Conservation (phyloP, 1,140 invertebrate genomes). For the Drosophila elegans region DNA sequence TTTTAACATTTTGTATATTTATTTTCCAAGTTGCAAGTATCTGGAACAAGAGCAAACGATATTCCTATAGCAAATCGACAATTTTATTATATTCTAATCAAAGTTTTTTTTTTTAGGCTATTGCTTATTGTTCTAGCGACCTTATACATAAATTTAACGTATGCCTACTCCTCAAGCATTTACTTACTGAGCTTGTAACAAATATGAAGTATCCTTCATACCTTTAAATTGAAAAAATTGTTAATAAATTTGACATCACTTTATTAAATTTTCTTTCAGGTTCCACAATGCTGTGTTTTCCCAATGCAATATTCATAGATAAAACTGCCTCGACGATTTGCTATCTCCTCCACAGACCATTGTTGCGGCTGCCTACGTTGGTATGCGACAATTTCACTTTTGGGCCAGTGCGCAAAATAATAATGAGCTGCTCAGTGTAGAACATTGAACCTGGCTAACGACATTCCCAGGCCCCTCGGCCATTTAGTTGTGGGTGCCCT, state of each 20-base stretch:
- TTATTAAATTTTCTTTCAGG: not conserved
- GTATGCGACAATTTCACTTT: conserved; percentile 84
- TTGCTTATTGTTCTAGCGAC: no score
- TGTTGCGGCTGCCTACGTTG: conserved; percentile 38
- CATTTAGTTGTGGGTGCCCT: conserved; percentile 41
- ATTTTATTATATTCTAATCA: no score
- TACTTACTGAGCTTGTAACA: no score
- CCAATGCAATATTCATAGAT: conserved; percentile 74
- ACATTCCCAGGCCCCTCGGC: conserved; percentile 28
- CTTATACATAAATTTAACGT: no score
- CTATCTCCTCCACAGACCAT: conserved; percentile 9
- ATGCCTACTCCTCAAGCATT: no score
- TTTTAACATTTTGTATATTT: no score
- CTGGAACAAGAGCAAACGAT: no score
- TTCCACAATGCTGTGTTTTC: not conserved
- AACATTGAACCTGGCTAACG: conserved; percentile 58
- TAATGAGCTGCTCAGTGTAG: conserved; percentile 63
- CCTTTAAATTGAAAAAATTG: no score
- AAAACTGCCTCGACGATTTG: conserved; percentile 34
- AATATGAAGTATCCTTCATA: no score
- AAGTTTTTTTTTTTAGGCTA: no score
- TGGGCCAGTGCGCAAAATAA: conserved; percentile 63
- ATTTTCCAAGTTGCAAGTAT: no score
- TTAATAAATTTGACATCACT: not conserved
- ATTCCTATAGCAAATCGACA: no score